These are phyloP conservation scores for Polyergus mexicanus DNA, from an alignment of 1,140 invertebrate species.

Conservation along the genomic window DNA sequence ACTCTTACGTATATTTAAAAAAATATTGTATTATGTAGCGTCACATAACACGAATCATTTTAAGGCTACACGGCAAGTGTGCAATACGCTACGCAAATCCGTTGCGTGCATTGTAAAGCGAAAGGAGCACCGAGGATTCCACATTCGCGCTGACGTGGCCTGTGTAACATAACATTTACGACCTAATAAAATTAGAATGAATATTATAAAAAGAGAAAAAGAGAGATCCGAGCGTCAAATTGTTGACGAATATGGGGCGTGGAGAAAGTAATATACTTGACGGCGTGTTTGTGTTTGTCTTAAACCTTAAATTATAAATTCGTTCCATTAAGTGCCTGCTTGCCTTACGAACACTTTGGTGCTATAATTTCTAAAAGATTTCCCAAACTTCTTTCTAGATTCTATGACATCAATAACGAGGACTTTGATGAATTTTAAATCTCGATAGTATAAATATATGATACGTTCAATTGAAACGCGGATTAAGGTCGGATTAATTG, in stretches of 20 bases:
- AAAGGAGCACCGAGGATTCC: conserved; percentile 19
- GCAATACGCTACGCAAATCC: neutral
- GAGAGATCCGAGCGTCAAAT: conserved; percentile 41
- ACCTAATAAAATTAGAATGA: conserved; percentile 31
- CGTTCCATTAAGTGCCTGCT: neutral
- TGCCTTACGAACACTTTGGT: neutral
- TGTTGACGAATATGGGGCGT: neutral
- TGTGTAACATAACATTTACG: conserved; percentile 46
- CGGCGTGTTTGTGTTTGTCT: too few species aligned
- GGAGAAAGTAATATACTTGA: conserved; percentile 35
- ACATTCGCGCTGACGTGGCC: neutral
- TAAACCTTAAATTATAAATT: too few species aligned
- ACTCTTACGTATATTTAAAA: too few species aligned
- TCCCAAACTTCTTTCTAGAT: neutral
- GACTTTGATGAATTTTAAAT: neutral
- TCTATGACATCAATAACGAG: neutral
- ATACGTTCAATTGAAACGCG: too few species aligned
- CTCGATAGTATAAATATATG: neutral
- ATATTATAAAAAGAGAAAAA: neutral
- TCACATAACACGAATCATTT: too few species aligned
- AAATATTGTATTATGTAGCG: too few species aligned
- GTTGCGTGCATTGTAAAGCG: conserved; percentile 1
- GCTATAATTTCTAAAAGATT: neutral
- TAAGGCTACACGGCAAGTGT: neutral
- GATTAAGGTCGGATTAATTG: too few species aligned